Evolutionary conservation across 1,140 invertebrate species (phyloP).

Genomic region (Heliconius melpomene): DNA sequence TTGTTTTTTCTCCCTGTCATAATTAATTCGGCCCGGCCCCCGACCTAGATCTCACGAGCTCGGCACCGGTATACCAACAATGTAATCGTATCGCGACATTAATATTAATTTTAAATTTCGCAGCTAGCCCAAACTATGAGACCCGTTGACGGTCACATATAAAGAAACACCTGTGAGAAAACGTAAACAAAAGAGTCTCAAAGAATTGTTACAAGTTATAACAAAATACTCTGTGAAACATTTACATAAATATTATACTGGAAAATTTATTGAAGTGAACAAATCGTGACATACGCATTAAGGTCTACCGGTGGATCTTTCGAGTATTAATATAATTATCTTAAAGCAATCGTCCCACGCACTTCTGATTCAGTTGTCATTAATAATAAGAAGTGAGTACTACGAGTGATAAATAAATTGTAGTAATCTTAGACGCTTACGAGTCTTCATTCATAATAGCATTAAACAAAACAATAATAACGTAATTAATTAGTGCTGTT

Average conservation of each 20-base stretch:
- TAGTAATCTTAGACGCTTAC: conserved; percentile 11
- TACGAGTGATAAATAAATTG: conserved; percentile 24
- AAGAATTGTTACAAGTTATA: conserved; percentile 43
- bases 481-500: neutral
- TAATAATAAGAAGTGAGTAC: conserved; percentile 21
- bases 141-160: conserved; percentile 64
- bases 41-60: conserved; percentile 74
- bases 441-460: neutral
- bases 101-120: conserved; percentile 64
- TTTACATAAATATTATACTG: conserved; percentile 34
- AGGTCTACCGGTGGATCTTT: conserved; percentile 15
- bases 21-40: conserved; percentile 46
- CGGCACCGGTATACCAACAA: conserved; percentile 49
- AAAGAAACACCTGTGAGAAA: conserved; percentile 77
- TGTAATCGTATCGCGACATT: conserved; percentile 62
- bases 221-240: conserved; percentile 41
- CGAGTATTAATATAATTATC: conserved; percentile 18
- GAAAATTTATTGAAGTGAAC: conserved; percentile 21
- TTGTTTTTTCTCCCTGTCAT: conserved; percentile 25
- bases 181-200: conserved; percentile 65
- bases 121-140: conserved; percentile 37
- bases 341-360: conserved; percentile 29
- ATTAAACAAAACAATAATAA: neutral
- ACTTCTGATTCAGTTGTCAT: conserved; percentile 24
- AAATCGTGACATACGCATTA: conserved; percentile 32